Evolutionary conservation across 1,140 invertebrate species (phyloP).

Genomic region (Eubasilissa regina): DNA sequence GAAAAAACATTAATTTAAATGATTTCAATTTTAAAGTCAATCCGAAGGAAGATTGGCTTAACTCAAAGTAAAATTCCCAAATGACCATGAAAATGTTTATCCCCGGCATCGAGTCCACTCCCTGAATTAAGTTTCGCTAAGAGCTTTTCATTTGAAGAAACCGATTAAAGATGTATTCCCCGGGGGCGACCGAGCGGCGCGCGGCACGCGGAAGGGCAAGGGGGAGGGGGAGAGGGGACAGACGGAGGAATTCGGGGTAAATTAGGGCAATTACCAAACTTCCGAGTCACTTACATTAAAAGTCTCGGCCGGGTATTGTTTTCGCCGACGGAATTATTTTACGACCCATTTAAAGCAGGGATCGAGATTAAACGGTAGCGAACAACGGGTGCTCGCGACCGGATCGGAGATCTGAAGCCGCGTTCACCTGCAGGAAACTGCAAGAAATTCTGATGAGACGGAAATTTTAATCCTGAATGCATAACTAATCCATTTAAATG

Average conservation of each 20-base stretch:
- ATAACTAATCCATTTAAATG: no score
- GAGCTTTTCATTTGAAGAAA: constrained; percentile 36
- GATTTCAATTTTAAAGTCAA: no score
- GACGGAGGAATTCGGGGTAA: constrained; percentile 50
- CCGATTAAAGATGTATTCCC: constrained; percentile 35
- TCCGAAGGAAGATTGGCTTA: not conserved
- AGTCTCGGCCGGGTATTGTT: constrained; percentile 54
- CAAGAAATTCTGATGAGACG: no score
- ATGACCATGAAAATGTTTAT: constrained; percentile 24
- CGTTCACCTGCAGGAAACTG: not conserved
- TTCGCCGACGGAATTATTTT: constrained; percentile 56
- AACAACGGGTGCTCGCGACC: constrained; percentile 22
- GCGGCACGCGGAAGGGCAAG: not conserved
- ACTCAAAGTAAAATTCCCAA: constrained; percentile 6
- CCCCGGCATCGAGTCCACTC: not conserved
- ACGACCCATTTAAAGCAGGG: constrained; percentile 52
- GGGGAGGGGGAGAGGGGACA: constrained; percentile 4
- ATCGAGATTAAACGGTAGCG: constrained; percentile 46
- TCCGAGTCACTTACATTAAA: constrained; percentile 57
- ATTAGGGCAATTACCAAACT: constrained; percentile 60
- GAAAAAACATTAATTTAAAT: no score
- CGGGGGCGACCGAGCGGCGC: constrained; percentile 10
- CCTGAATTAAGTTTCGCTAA: constrained; percentile 15
- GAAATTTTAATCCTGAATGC: no score
- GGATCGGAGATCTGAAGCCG: constrained; percentile 24